Evolutionary conservation across 53 echinoderm and acorn worm genomes (phyloP).

Genomic region (Temnopleurus reevesii): DNA sequence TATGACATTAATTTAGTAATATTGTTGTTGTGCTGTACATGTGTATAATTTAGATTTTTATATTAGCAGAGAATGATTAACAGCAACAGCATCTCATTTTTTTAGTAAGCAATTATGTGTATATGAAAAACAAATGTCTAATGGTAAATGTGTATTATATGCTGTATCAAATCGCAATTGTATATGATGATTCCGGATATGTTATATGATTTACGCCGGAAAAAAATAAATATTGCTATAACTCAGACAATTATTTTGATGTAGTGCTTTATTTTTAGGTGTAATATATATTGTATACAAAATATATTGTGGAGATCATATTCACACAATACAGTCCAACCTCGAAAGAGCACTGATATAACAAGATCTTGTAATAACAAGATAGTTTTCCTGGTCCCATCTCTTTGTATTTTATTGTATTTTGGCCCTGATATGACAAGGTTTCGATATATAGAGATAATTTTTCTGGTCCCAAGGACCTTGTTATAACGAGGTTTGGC

Average conservation of each 20-base stretch:
- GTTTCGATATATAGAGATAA: too few species aligned
- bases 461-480: too few species aligned
- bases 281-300: too few species aligned
- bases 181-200: slow-evolving; percentile 9
- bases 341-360: too few species aligned
- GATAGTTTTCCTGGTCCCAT: too few species aligned
- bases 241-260: neutral
- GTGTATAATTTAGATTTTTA: neutral
- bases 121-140: neutral
- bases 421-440: too few species aligned
- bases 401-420: too few species aligned
- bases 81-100: neutral
- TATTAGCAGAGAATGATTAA: neutral
- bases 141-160: neutral
- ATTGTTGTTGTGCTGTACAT: neutral
- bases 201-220: neutral
- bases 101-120: neutral
- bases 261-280: too few species aligned
- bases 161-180: neutral
- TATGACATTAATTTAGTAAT: neutral
- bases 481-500: too few species aligned
- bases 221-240: neutral
- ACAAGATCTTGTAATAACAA: too few species aligned
- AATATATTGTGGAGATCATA: too few species aligned
- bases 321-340: too few species aligned